Evolutionary conservation across 92 coral and sea anemone species (phyloP), one percentile per base, ranked within the genome.

Genomic region (Porites evermanni): DNA sequence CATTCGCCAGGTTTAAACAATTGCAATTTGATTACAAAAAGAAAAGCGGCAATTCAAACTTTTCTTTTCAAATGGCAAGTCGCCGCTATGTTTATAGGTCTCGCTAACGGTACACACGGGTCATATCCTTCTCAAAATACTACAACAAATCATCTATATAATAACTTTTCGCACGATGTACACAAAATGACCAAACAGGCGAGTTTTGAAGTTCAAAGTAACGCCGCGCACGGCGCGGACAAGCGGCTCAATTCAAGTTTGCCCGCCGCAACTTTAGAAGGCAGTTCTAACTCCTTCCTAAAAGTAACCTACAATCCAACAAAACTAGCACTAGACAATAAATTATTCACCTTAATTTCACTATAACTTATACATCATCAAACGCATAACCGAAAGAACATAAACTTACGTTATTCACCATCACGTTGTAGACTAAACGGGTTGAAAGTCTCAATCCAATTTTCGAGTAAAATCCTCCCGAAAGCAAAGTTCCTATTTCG

Each of bases 321-420:
- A 38, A 81, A 81, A 58, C 78, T 56, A 29, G 53, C 85, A 26
- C 77, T 17, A 81, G 53, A 81, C 85, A 70, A 81, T 81, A 81
- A 81, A 81, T 81, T 81, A 70, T 70, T 70, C 85, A 70, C 85
- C 69, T 9, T 26, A 70, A 80, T 70, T 70, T 58, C 44, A 21
- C 23, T 64, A 54, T 32, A 81, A 81, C 32, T 70, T 81, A 32
- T 53, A 81, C 77, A 70, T 70, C 75, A 56, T 58, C 77, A 71
- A 17, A 68, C 58, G 70, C 29, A 69, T 54, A 71, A 68, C n/a
- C 63, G 19, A 59, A 83, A n/a, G 50, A 47, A 64, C 6, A 53
- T 18, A 83, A 83, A 83, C 87, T 94, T 95, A 94, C 98, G 95
- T 88, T 86, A 80, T 85, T 67, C 83, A 81, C 54, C 86, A 61